These are phyloP conservation scores for Butorides virescens DNA, from an alignment of 2,113 vertebrate species.

Conservation along the genomic window DNA sequence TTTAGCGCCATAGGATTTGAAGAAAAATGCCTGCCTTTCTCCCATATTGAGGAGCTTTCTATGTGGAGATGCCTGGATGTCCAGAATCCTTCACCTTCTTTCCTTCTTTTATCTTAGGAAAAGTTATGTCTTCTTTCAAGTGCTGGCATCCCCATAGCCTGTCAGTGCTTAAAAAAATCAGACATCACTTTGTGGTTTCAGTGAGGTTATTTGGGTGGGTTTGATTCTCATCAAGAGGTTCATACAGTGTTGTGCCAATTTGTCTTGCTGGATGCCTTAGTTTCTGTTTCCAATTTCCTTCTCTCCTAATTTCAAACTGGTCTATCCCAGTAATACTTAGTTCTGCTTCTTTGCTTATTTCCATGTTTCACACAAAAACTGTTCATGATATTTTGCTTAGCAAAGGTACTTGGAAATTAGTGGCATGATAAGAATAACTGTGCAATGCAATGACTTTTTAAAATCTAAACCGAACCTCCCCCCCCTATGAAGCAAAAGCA, in stretches of 20 bases:
- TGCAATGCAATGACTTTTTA: neutral
- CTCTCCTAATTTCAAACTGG: neutral
- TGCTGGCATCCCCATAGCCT: neutral
- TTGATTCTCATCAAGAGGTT: neutral
- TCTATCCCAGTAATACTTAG: neutral
- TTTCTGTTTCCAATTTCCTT: neutral
- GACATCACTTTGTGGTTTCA: neutral
- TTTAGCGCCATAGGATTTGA: neutral
- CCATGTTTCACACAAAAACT: neutral
- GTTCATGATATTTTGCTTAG: neutral
- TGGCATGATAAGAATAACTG: neutral
- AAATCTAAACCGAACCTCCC: neutral
- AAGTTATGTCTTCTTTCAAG: neutral
- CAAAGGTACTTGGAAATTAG: neutral
- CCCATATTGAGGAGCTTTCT: neutral
- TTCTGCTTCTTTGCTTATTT: conserved; percentile 1
- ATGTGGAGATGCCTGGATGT: neutral
- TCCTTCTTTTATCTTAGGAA: neutral
- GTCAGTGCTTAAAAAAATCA: neutral
- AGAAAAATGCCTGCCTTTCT: neutral
- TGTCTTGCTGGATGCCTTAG: neutral
- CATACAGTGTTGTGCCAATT: neutral
- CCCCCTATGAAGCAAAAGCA: neutral
- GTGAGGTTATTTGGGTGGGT: neutral
- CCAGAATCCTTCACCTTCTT: neutral